These are phyloP conservation scores for Pseudococcus jackbeardsleyi DNA, from an alignment of 2,888 invertebrate genomes.

Conservation along the genomic window DNA sequence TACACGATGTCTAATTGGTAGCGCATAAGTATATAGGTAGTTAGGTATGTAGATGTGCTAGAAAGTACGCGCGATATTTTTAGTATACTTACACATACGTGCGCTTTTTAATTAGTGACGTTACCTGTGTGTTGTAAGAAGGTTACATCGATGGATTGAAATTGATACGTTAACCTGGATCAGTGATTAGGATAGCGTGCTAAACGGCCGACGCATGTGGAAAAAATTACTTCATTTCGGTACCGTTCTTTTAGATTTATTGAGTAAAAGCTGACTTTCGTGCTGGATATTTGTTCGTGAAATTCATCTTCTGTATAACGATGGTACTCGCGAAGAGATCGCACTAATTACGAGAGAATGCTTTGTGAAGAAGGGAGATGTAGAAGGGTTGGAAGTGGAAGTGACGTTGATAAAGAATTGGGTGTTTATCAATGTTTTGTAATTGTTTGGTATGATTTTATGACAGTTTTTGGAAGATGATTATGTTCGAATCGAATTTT, in stretches of 20 bases:
- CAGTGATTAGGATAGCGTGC: constrained; percentile 44
- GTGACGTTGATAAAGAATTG: neutral
- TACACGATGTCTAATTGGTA: neutral
- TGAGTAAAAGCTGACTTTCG: neutral
- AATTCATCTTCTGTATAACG: neutral
- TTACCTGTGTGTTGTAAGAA: constrained; percentile 26
- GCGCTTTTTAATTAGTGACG: constrained; percentile 46
- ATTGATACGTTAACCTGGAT: constrained; percentile 50
- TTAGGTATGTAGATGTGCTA: constrained; percentile 2
- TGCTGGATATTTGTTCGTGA: neutral
- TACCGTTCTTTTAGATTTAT: neutral
- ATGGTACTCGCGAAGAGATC: neutral
- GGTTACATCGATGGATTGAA: constrained; percentile 51
- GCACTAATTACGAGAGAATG: neutral
- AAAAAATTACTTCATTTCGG: constrained; percentile 32
- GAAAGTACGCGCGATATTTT: constrained; percentile 13
- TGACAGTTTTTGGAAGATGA: too few species aligned
- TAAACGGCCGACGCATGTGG: neutral
- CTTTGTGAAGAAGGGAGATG: neutral
- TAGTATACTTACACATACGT: constrained; percentile 21
- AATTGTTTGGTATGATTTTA: too few species aligned
- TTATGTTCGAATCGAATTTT: too few species aligned
- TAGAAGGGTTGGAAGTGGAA: neutral
- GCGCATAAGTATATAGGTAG: neutral
- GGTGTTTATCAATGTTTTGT: too few species aligned